Base-by-base conservation (phyloP, 2,113 vertebrate genomes). In the Antennarius striatus region DNA sequence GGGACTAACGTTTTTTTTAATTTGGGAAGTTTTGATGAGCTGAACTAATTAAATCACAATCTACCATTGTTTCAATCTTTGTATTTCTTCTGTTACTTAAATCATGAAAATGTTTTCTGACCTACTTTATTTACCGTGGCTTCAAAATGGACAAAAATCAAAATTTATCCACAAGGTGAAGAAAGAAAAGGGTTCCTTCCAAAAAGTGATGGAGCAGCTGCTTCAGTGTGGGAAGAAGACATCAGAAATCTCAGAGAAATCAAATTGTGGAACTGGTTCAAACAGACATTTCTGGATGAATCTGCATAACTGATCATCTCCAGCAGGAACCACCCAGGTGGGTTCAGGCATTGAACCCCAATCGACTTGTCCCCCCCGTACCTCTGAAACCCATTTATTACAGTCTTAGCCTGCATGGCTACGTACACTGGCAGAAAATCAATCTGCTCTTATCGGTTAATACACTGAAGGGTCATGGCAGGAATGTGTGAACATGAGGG, bases 381-480 rank as follows among this genome's bases (percentile, higher is more conserved):
- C 85, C 64, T 79, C 82, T 63, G 78, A 85, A 80, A 80, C 79
- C 68, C 82, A 89, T 90, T 90, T 70, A 90, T 90, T 84, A 89
- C 58, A 36, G 64, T 75, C 73, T 75, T 54, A 71, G 63, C 64
- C 69, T 43, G 63, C 62, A 4, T 1, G 0, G 70, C 80, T 63
- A 78, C 79, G 78, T 61, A 83, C 36, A 72, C 77, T 86, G 81
- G 72, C 81, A 87, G 79, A 64, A 87, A 90, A 88, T 91, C 89
- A 79, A 89, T 91, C 76, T 67, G 22, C 79, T 86, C 71, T 84
- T 87, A 90, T 88, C 85, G 76, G 83, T 85, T 86, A 86, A 88
- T 88, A 81, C 65, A 75, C 61, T 29, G 30, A 63, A 55, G 54
- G 79, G 68, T 75, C 74, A 72, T 53, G 56, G 74, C 45, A 74